Evolutionary conservation across 2,113 vertebrate species (phyloP).

Genomic region (zebrafish (Danio rerio)): GRCz12tu NC_133177.1:35699001-35699500

Average conservation of each 20-base stretch:
- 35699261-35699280: background rate
- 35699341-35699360: constrained; percentile 10
- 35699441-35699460: background rate
- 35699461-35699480: constrained; percentile 30
- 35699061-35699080: no score
- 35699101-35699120: background rate
- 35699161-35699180: background rate
- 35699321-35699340: background rate
- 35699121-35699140: background rate
- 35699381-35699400: constrained; percentile 19
- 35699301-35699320: background rate
- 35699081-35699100: no score
- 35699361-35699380: constrained; percentile 6
- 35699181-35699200: background rate
- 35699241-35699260: background rate
- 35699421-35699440: background rate
- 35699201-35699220: background rate
- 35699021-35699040: no score
- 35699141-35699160: background rate
- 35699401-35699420: constrained; percentile 23
- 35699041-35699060: no score
- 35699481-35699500: constrained; percentile 18
- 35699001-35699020: no score
- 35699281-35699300: background rate
- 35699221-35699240: background rate